phyloP scores from a whole-genome alignment of 2,888 invertebrate species.

The Patella pellucida region DNA sequence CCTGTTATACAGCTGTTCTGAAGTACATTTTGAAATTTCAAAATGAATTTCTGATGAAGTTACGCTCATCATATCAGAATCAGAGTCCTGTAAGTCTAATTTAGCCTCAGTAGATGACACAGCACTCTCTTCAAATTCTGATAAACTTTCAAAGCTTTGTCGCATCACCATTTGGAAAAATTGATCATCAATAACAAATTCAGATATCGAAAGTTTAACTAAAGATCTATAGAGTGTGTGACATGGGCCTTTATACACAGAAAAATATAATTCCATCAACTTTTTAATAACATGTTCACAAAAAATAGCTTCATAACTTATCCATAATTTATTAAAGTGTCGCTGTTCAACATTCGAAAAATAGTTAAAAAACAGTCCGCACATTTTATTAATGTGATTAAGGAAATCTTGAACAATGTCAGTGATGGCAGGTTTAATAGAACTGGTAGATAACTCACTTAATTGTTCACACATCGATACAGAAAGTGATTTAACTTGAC shows the following conservation, averaged over 20 bases:
- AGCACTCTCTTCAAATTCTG: not conserved
- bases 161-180: conserved; percentile 16
- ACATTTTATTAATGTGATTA: conserved; percentile 39
- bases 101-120: not conserved
- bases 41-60: conserved; percentile 20
- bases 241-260: conserved; percentile 43
- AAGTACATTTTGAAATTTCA: conserved; percentile 28
- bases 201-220: conserved; percentile 15
- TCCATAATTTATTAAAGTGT: conserved; percentile 51
- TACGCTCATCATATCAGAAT: not conserved
- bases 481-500: not conserved
- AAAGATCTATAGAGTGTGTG: conserved; percentile 28
- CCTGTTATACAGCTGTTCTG: conserved; percentile 28
- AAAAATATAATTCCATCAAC: conserved; percentile 50
- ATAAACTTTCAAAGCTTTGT: not conserved
- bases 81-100: not conserved
- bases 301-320: conserved; percentile 59
- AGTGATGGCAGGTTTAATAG: conserved; percentile 32
- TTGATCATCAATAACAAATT: conserved; percentile 24
- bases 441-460: not conserved
- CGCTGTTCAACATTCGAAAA: conserved; percentile 16
- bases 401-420: conserved; percentile 40
- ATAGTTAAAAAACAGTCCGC: conserved; percentile 28
- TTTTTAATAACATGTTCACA: conserved; percentile 47
- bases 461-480: not conserved